Percentiles rank a stretch among this genome's conserved stretches.
Conservation (phyloP, 1,140 invertebrate species). For the Cecropterus lyciades region DNA sequence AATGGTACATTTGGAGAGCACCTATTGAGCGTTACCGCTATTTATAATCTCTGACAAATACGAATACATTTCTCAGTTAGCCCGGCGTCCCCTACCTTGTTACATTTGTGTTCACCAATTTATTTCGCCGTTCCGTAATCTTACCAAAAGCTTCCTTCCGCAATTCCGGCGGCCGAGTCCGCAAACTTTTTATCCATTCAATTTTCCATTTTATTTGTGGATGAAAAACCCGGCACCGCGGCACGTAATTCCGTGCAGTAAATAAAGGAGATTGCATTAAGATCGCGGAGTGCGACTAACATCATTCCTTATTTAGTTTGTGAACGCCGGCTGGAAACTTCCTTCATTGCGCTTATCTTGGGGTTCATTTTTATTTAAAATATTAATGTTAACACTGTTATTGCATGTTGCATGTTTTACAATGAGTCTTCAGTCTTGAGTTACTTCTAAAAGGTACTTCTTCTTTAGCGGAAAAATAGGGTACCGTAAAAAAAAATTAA, state of each 20-base stretch:
- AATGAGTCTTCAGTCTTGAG: too few relatives aligned
- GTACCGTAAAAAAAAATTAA: too few relatives aligned
- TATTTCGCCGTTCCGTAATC: conserved; percentile 12
- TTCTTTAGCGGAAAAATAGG: too few relatives aligned
- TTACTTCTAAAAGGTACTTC: too few relatives aligned
- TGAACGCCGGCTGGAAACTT: too few relatives aligned
- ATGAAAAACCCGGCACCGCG: conserved; percentile 12
- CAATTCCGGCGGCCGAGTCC: conserved; percentile 1
- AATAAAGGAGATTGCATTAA: conserved; percentile 29
- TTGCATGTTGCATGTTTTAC: too few relatives aligned
- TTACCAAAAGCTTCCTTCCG: conserved; percentile 7
- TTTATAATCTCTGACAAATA: background rate
- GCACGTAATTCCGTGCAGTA: conserved; percentile 26
- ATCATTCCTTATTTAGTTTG: too few relatives aligned
- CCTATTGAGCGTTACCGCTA: background rate
- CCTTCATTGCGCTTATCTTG: too few relatives aligned
- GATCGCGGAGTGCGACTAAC: conserved; percentile 14
- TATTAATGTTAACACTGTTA: too few relatives aligned
- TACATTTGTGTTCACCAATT: conserved; percentile 25
- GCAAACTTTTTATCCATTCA: conserved; percentile 29
- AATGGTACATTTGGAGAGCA: background rate
- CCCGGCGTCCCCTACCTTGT: conserved; percentile 2
- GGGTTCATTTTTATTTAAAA: too few relatives aligned
- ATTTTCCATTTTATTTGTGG: conserved; percentile 28
- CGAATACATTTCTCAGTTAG: background rate